Evolutionary conservation across 2,113 vertebrate genomes (phyloP), one percentile per base, ranked within the genome.

Genomic region (Meleagris gallopavo): DNA sequence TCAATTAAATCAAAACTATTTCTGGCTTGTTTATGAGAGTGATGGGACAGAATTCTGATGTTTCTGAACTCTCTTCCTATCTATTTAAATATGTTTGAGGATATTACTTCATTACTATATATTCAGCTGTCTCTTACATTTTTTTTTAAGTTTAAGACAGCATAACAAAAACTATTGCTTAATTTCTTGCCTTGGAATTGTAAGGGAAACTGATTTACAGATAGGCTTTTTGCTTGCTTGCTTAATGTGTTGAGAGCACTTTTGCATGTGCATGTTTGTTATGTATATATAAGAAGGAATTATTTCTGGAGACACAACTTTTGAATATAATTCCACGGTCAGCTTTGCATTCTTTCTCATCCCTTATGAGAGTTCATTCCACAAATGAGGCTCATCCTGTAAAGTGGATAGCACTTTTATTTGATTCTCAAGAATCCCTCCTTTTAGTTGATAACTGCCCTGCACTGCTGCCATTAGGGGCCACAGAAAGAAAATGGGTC

Each of bases 1-100:
- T 88, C 86, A 94, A 57, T 92, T 90, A 93, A 90, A 94, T 78
- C 52, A 90, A 74, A 78, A 86, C 25, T 74, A 74, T 93, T 93
- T 88, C 72, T 88, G 69, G 52, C 46, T 92, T 95, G 80, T 75
- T 84, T 90, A 81, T 84, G 72, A 83, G 57, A 80, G 36, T 62
- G 54, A 55, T 87, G 67, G 64, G 75, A 90, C 52, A 75, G 66
- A 95, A 81, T 71, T 11, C 7, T 82, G 54, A 69, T 45, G 24
- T 80, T 83, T 88, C 82, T 86, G 73, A 92, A 88, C 57, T 67
- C 48, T 86, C 62, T 84, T 89, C 61, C 34, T 89, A 83, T n/a
- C 15, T 90, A 57, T 83, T 77, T 60, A 64, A 88, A 60, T 64
- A 50, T 13, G 7, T 25, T 55, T 80, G 75, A 88, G 5, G 10